Evolutionary conservation across 2,113 vertebrate genomes (phyloP).

Genomic region (Mesocricetus auratus): DNA sequence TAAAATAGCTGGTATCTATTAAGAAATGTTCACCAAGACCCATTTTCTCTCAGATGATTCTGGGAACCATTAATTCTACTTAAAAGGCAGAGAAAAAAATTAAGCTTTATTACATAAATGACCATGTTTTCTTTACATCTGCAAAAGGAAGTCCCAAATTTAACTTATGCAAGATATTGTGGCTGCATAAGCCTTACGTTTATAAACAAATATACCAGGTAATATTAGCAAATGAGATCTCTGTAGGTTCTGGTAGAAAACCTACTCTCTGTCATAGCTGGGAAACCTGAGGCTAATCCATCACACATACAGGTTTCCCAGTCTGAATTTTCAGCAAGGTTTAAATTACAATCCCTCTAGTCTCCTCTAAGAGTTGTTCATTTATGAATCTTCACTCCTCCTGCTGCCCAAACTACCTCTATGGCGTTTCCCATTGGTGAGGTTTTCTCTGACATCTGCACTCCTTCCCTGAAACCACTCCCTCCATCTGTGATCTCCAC

Average conservation of each 20-base stretch:
- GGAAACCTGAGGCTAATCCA: neutral
- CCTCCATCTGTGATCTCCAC: neutral
- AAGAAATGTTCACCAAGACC: conserved; percentile 45
- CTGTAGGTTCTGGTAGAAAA: neutral
- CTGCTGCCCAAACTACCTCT: too few species aligned
- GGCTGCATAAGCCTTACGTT: neutral
- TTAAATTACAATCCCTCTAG: neutral
- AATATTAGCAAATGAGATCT: conserved; percentile 14
- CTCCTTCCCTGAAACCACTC: neutral
- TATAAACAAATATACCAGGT: conserved; percentile 28
- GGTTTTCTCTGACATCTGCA: neutral
- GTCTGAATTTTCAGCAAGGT: conserved; percentile 18
- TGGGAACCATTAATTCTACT: conserved; percentile 63
- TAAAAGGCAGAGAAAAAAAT: conserved; percentile 31
- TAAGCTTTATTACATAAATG: conserved; percentile 48
- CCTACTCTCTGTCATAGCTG: neutral
- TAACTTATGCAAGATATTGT: neutral
- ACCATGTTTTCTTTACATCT: neutral
- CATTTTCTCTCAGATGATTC: conserved; percentile 54
- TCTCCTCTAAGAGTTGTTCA: neutral
- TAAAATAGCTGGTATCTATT: conserved; percentile 50
- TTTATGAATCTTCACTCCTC: neutral
- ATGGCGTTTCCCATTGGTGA: neutral
- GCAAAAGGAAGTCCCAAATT: conserved; percentile 10
- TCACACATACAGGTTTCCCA: neutral